Percentiles rank a stretch among this genome's conserved stretches.
Evolutionary conservation across 2,888 invertebrate genomes (phyloP).

Genomic region (Liodrosophila aerea): DNA sequence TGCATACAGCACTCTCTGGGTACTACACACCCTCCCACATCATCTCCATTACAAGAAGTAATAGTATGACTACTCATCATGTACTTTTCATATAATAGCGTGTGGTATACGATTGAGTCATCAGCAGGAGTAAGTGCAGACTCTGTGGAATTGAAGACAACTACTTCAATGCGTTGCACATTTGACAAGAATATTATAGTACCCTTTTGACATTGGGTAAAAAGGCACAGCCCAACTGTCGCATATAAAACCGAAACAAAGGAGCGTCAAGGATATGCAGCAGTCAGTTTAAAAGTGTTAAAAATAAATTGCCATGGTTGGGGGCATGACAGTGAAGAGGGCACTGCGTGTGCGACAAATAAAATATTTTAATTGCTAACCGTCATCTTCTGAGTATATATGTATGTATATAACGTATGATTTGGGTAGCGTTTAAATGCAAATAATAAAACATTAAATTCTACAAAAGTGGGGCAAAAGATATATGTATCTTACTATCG

Average conservation of each 20-base stretch:
- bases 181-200: not conserved
- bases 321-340: conserved; percentile 35
- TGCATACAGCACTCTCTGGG: no score
- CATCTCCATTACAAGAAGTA: no score
- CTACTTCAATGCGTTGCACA: not conserved
- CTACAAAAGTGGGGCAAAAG: no score
- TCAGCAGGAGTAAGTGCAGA: no score
- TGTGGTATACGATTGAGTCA: no score
- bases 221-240: conserved; percentile 16
- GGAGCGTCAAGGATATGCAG: conserved; percentile 38
- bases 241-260: conserved; percentile 39
- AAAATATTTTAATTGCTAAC: conserved; percentile 58
- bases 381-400: not conserved
- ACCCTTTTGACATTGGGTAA: not conserved
- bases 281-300: conserved; percentile 54
- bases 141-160: no score
- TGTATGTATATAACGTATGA: not conserved
- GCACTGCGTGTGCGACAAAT: conserved; percentile 39
- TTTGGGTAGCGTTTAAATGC: conserved; percentile 6
- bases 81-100: no score
- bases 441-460: not conserved
- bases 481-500: not conserved
- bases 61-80: no score
- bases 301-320: conserved; percentile 35
- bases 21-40: no score